These are phyloP conservation scores for Sepiola atlantica DNA, from an alignment of 2,888 invertebrate species.

Conservation along the genomic window DNA sequence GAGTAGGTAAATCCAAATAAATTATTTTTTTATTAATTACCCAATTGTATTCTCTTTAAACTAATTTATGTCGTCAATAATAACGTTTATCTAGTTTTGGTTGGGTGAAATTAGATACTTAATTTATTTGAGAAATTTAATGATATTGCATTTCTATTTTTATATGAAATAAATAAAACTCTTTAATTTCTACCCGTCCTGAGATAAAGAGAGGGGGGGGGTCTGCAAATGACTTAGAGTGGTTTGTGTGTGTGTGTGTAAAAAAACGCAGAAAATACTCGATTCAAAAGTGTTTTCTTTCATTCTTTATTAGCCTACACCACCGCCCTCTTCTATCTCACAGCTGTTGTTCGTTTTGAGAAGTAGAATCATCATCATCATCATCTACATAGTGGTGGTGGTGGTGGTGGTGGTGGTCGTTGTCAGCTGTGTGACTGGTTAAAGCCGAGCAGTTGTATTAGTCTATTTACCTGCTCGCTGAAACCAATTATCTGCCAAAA, in stretches of 20 bases:
- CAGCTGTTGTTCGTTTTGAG: neutral
- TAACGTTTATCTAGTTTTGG: too few species aligned
- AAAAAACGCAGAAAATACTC: neutral
- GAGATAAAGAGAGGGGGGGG: neutral
- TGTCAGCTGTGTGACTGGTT: neutral
- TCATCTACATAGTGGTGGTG: too few species aligned
- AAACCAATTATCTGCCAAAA: conserved; percentile 20
- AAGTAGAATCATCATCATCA: neutral
- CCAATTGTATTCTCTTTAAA: too few species aligned
- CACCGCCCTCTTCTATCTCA: neutral
- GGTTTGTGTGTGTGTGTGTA: neutral
- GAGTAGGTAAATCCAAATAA: too few species aligned
- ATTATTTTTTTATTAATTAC: too few species aligned
- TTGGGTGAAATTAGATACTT: too few species aligned
- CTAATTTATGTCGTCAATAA: too few species aligned
- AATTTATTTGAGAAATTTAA: too few species aligned
- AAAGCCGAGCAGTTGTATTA: neutral
- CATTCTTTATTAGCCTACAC: too few species aligned
- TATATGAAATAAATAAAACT: neutral
- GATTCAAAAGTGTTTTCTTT: neutral
- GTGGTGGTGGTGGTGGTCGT: neutral
- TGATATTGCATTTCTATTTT: neutral
- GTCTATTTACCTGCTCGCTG: neutral
- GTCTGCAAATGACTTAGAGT: neutral
- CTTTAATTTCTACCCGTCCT: neutral